Evolutionary conservation across 2,113 vertebrate genomes (phyloP).

Genomic region (Pampusana beccarii): DNA sequence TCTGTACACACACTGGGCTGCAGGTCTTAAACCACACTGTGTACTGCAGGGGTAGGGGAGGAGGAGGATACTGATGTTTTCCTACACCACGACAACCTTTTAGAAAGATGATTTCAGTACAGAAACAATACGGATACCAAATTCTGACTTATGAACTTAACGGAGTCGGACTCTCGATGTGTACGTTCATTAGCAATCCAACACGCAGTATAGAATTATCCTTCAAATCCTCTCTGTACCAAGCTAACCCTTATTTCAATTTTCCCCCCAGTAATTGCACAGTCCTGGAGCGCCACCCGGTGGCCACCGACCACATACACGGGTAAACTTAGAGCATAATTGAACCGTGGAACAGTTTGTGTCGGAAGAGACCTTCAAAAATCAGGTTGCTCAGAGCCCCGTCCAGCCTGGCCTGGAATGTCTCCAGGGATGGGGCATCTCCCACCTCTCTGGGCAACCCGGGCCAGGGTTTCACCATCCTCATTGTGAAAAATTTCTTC

Average conservation of each 20-base stretch:
- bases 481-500: too few relatives aligned
- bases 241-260: rapidly evolving
- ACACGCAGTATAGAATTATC: neutral
- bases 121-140: neutral
- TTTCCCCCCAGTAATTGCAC: neutral
- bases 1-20: rapidly evolving
- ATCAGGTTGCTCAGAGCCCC: too few relatives aligned
- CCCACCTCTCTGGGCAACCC: too few relatives aligned
- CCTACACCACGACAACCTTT: neutral
- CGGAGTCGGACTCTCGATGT: rapidly evolving
- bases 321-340: too few relatives aligned
- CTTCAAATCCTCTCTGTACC: neutral
- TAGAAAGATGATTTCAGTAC: neutral
- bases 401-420: too few relatives aligned
- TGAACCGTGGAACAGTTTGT: too few relatives aligned
- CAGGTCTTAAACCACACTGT: neutral
- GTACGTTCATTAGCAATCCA: neutral
- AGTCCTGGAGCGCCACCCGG: slow-evolving; percentile 60
- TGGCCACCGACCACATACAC: neutral
- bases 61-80: neutral
- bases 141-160: neutral
- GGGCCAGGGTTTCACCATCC: too few relatives aligned
- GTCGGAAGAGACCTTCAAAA: too few relatives aligned
- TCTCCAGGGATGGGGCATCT: too few relatives aligned
- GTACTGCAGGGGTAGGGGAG: neutral